Evolutionary conservation across 1,140 invertebrate species (phyloP).

Genomic region (Diplogasteroides magnus): DNA sequence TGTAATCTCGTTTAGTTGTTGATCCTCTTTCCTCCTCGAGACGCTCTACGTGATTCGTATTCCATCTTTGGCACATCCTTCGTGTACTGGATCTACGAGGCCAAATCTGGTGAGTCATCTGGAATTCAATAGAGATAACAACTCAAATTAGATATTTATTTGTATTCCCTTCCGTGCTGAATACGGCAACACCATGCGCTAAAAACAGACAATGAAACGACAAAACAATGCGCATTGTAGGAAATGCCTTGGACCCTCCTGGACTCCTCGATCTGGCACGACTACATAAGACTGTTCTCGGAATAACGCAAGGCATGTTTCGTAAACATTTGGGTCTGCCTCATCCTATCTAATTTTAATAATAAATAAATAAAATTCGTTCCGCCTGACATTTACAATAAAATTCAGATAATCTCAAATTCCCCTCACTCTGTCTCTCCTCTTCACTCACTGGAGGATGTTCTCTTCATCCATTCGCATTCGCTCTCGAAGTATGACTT

Average conservation of each 20-base stretch:
- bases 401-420: too few species aligned
- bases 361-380: too few species aligned
- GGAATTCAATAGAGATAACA: too few species aligned
- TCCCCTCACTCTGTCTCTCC: not conserved
- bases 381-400: too few species aligned
- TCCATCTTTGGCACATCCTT: constrained; percentile 46
- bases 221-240: not conserved
- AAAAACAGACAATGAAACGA: not conserved
- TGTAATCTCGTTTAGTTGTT: constrained; percentile 25
- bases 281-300: not conserved
- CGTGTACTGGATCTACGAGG: constrained; percentile 43
- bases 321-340: too few species aligned
- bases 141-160: too few species aligned
- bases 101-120: not conserved
- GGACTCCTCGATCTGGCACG: not conserved
- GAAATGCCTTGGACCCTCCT: not conserved
- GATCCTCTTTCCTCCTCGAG: constrained; percentile 39
- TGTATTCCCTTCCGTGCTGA: too few species aligned
- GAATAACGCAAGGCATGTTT: too few species aligned
- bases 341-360: too few species aligned
- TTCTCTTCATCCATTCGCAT: constrained; percentile 19
- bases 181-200: too few species aligned
- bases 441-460: constrained; percentile 6
- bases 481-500: constrained; percentile 13
- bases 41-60: constrained; percentile 44